These are phyloP conservation scores for Trichopria drosophilae DNA, from an alignment of 2,888 invertebrate genomes.

Conservation along the genomic window DNA sequence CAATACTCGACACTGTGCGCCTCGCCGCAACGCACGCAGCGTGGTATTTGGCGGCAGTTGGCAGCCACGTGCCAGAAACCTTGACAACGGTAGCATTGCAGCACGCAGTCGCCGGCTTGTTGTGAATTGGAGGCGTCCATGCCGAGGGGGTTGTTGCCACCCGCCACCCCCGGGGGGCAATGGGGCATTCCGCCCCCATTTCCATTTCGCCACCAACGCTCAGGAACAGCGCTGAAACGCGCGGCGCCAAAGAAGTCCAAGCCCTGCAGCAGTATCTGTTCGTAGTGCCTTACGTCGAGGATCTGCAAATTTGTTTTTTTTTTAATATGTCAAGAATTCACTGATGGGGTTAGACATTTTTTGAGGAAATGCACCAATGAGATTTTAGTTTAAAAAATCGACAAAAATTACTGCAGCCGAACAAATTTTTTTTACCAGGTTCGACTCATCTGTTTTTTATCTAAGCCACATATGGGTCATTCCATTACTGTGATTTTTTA, in stretches of 20 bases:
- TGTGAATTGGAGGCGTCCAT: slow-evolving; percentile 38
- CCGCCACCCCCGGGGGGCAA: slow-evolving; percentile 5
- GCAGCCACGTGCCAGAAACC: slow-evolving; percentile 64
- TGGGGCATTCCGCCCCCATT: slow-evolving; percentile 23
- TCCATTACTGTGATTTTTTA: no score
- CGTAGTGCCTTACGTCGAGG: slow-evolving; percentile 57
- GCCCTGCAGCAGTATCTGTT: slow-evolving; percentile 58
- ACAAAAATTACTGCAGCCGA: no score
- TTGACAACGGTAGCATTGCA: slow-evolving; percentile 62
- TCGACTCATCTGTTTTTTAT: no score
- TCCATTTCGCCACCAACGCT: slow-evolving; percentile 52
- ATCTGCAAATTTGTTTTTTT: slow-evolving; percentile 45
- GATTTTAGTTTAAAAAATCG: no score
- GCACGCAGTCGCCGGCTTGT: slow-evolving; percentile 54
- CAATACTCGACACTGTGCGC: slow-evolving; percentile 61
- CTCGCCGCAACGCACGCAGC: slow-evolving; percentile 63
- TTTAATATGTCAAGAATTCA: not conserved
- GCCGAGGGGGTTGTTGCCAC: not conserved
- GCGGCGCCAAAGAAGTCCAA: slow-evolving; percentile 61
- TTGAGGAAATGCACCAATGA: no score
- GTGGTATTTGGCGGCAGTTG: slow-evolving; percentile 57
- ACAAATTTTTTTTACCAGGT: no score
- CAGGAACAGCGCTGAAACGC: slow-evolving; percentile 56
- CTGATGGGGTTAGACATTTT: no score
- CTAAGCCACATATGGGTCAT: no score